Base-by-base conservation (phyloP, 2,797 vertebrate species). In the Notamacropus eugenii region DNA sequence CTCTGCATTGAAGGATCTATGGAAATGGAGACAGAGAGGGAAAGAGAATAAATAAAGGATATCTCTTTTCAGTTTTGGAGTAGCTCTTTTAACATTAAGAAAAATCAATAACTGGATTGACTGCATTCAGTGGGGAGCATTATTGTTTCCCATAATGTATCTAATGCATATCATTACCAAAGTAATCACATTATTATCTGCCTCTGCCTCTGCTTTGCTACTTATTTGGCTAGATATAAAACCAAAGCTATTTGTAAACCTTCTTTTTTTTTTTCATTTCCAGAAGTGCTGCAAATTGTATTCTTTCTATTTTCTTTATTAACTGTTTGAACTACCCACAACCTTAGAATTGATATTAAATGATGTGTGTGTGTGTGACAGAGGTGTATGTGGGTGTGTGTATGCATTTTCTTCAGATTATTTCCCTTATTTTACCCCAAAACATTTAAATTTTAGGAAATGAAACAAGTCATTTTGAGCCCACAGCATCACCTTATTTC, bases 111-210 rank as follows among this genome's bases (percentile, higher is more conserved):
- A 99, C 98, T 98, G 98, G 98, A 99, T 99, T 99, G 98, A 98
- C 98, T 99, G 98, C 98, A 97, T 99, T 99, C 99, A 98, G 98
- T 98, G 98, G 98, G 98, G 98, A 99, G 98, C 98, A 99, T 99
- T 99, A 99, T 99, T 98, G 98, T 99, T 99, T 99, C 98, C 99
- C 97, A 98, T 99, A 99, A 99, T 99, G 99, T 98, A 98, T 98
- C 98, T 99, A 99, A 99, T 99, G 99, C 98, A 99, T 99, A 99
- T 99, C 98, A 99, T 99, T 99, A 99, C 98, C 98, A 98, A 98
- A 98, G 97, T 99, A 99, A 99, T 99, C 98, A 98, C 98, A 99
- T 99, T 99, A 99, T 98, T 98, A 98, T 99, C 98, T 98, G 97
- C 96, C 97, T 97, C 96, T 87, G 92, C 96, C 97, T 97, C 96